phyloP scores from a whole-genome alignment of 2,113 vertebrate genomes.

The Otolemur garnettii region DNA sequence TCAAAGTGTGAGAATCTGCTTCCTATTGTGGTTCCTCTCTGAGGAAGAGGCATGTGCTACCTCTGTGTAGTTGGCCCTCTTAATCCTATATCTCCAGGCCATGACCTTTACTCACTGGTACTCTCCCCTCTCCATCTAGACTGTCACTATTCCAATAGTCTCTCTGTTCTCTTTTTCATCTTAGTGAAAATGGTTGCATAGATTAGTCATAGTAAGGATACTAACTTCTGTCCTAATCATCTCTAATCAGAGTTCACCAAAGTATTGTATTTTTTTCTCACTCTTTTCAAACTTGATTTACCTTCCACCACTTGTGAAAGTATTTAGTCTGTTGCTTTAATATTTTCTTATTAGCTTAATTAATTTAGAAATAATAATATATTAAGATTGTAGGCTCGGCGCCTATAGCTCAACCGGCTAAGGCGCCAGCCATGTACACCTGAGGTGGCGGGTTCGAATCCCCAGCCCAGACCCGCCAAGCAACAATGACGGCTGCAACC shows the following conservation, averaged over 20 bases:
- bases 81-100: neutral
- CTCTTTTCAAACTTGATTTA: neutral
- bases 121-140: neutral
- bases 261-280: neutral
- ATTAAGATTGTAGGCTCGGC: conserved; percentile 38
- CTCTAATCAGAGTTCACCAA: neutral
- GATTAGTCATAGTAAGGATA: neutral
- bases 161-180: neutral
- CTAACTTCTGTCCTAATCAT: neutral
- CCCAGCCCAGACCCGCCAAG: too few relatives aligned
- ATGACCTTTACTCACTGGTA: neutral
- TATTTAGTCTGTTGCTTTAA: neutral
- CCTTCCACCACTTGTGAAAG: neutral
- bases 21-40: too few relatives aligned
- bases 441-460: too few relatives aligned
- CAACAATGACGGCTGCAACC: too few relatives aligned
- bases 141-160: neutral
- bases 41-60: too few relatives aligned
- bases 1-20: too few relatives aligned
- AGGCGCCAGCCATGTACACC: too few relatives aligned
- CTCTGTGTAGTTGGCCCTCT: too few relatives aligned
- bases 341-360: neutral
- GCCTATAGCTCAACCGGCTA: too few relatives aligned
- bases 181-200: conserved; percentile 18
- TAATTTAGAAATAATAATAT: neutral